phyloP scores from a whole-genome alignment of 2,797 vertebrate species.

The Sandelia bainsii region DNA sequence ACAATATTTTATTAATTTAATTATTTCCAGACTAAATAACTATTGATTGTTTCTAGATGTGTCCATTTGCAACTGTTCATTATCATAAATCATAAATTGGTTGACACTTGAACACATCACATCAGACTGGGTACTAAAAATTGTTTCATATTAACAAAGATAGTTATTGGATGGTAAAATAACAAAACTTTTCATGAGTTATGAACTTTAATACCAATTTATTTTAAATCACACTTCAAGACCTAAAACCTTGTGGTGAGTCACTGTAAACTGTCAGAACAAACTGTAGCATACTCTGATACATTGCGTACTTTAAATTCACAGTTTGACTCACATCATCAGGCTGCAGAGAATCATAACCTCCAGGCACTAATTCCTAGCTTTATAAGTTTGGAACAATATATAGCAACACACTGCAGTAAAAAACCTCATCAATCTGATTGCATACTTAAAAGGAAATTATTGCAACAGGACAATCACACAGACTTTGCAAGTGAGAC shows the following conservation, averaged over 20 bases:
- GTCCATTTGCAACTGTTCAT: background rate
- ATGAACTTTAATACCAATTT: slow-evolving; percentile 12
- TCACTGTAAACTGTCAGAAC: background rate
- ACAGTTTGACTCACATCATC: background rate
- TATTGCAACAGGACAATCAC: background rate
- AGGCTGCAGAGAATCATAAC: background rate
- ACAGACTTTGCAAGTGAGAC: background rate
- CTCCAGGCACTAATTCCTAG: background rate
- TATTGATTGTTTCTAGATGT: background rate
- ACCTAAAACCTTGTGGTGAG: background rate
- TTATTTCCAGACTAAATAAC: background rate
- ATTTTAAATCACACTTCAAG: background rate
- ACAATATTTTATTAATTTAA: no score
- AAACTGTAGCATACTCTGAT: background rate
- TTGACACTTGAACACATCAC: background rate
- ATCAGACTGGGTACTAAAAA: background rate
- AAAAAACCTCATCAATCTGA: background rate
- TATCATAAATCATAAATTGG: background rate
- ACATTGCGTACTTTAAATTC: background rate
- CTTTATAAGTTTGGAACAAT: background rate
- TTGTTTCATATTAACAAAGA: background rate
- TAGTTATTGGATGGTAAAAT: background rate
- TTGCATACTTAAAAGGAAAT: slow-evolving; percentile 23
- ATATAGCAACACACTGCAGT: background rate
- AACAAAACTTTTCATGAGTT: background rate